Base-by-base conservation (phyloP, 2,797 vertebrate genomes). In the Dendrocincla tyrannina region DNA sequence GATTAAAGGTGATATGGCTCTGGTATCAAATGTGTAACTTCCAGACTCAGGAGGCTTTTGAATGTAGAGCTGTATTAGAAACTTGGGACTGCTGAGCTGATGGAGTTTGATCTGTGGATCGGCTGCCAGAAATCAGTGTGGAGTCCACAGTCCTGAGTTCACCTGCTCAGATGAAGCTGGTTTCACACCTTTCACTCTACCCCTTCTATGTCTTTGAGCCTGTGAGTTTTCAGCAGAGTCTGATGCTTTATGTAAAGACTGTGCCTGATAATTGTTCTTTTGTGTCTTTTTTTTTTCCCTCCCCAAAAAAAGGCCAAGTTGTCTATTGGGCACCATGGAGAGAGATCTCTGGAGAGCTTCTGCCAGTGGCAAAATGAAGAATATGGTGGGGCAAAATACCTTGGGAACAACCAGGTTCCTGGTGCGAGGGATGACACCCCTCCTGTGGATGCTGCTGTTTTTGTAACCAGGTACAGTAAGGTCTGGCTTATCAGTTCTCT, bases 311-410 rank as follows among this genome's bases (percentile, higher is more conserved):
- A 99, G 99, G 98, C 98, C 8, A 99, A 98, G 85, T 94, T 99
- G 32, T 98, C 98, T 80, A 99, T 99, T 2, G 98, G 99, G 15
- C 99, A 99, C 88, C 99, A 99, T n/a, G 99, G 99, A 39, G 99
- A 99, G 91, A 98, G 98, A 69, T 99, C 99, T 82, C 95, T 99
- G 98, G 98, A 99, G 97, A 99, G 99, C 95, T 99, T 99, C 97
- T 99, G 99, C 88, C 98, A 99, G 27, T 99, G 99, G 99, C 99
- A 99, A 97, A 98, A 99, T 78, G 98, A 98, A 88, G 99, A 99
- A 91, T 99, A 99, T 5, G 98, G 99, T 37, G 98, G 98, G 1
- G 96, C 98, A 2, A 98, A 98, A 33, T 99, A 99, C 96, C 98
- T 99, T 1, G 99, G 99, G 55, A 99, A 98, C 95, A 99, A 99